Percentiles rank a stretch among this genome's conserved stretches.
These are phyloP conservation scores for Astreopora myriophthalma DNA, from an alignment of 64 coral and sea anemone genomes.

Conservation along the genomic window DNA sequence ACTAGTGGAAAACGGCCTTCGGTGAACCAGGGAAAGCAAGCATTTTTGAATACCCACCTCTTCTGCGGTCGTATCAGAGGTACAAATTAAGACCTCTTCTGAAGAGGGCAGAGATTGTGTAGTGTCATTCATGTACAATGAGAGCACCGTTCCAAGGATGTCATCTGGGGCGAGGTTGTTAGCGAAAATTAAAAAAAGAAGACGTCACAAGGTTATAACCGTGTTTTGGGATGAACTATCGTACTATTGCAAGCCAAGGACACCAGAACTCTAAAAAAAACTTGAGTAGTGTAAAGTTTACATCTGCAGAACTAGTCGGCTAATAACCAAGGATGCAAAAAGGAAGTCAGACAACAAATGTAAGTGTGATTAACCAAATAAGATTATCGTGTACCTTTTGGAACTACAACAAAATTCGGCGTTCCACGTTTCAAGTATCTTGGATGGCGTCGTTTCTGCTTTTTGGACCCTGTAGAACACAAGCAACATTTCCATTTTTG, in stretches of 20 bases:
- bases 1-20: too few relatives aligned
- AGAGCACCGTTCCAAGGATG: slow-evolving; percentile 39
- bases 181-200: not conserved
- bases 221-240: too few relatives aligned
- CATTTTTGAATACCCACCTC: slow-evolving; percentile 13
- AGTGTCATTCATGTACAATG: slow-evolving; percentile 38
- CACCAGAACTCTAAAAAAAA: too few relatives aligned
- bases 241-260: too few relatives aligned
- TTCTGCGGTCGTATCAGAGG: slow-evolving; percentile 51
- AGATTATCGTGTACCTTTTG: slow-evolving; percentile 5
- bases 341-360: not conserved
- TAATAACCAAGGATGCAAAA: not conserved
- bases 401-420: slow-evolving; percentile 56
- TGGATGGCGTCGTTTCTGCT: not conserved
- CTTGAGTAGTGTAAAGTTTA: too few relatives aligned
- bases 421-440: slow-evolving; percentile 27
- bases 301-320: too few relatives aligned
- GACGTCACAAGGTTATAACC: too few relatives aligned
- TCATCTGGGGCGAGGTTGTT: not conserved
- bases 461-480: not conserved
- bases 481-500: not conserved
- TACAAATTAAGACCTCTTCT: slow-evolving; percentile 54
- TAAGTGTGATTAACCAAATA: not conserved
- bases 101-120: slow-evolving; percentile 16
- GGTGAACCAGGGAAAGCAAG: not conserved